Evolutionary conservation across 2,113 vertebrate genomes (phyloP).

Genomic region (Variabilichromis moorii): DNA sequence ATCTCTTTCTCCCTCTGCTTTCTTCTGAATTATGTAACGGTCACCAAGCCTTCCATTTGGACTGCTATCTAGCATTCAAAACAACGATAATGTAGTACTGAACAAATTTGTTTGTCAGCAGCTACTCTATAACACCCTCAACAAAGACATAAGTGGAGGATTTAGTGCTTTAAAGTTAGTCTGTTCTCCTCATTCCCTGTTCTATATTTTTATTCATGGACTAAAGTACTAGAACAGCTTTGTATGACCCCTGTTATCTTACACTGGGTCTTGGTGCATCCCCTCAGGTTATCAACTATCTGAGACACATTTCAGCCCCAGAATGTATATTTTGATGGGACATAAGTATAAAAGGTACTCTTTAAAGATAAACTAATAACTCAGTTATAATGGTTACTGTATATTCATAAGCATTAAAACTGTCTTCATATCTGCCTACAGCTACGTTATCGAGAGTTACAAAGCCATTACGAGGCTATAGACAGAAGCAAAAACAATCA

Average conservation of each 20-base stretch:
- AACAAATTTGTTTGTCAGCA: background rate
- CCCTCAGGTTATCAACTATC: background rate
- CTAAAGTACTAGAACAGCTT: background rate
- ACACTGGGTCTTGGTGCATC: background rate
- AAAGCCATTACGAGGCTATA: background rate
- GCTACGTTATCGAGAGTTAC: background rate
- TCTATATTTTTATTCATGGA: background rate
- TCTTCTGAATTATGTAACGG: background rate
- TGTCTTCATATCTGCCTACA: background rate
- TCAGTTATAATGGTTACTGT: background rate
- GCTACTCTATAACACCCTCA: background rate
- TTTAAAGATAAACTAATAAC: background rate
- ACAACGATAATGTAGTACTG: background rate
- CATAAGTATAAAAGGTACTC: background rate
- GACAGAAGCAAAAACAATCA: background rate
- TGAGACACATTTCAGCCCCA: background rate
- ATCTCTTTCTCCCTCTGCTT: background rate
- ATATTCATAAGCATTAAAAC: background rate
- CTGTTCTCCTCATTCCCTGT: background rate
- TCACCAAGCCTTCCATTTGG: background rate
- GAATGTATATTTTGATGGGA: background rate
- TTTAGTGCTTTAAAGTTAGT: background rate
- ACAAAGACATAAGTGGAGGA: background rate
- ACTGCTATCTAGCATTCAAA: background rate
- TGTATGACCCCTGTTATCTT: background rate